These are phyloP conservation scores for Cassiopea andromeda DNA, from an alignment of 30 jellyfish, hydroid and myxozoan species.

Conservation along the genomic window DNA sequence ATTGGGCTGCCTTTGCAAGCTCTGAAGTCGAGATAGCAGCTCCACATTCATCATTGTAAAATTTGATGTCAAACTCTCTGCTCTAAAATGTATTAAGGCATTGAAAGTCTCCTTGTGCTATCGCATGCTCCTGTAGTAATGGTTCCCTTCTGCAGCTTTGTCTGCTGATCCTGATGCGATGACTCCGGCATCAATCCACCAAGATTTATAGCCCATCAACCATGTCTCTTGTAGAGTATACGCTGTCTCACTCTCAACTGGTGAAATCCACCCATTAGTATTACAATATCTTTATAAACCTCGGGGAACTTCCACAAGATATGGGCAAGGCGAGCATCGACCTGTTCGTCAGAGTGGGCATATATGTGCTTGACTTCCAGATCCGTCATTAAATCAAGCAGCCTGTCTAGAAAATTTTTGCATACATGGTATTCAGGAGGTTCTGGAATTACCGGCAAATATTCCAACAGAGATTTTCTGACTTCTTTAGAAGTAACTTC, in stretches of 20 bases:
- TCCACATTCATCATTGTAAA: too few species aligned
- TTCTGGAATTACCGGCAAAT: constrained; percentile 53
- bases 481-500: constrained; percentile 18
- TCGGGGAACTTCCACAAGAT: constrained; percentile 53
- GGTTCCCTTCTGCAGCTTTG: constrained; percentile 56
- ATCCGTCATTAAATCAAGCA: constrained; percentile 36
- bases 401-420: constrained; percentile 17
- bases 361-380: constrained; percentile 47
- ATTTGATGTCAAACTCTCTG: too few species aligned
- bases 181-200: too few species aligned
- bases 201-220: too few species aligned
- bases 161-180: constrained; percentile 72
- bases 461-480: constrained; percentile 47
- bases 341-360: constrained; percentile 70
- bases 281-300: constrained; percentile 8
- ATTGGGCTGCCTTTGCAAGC: too few species aligned
- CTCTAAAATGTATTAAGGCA: too few species aligned
- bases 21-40: too few species aligned
- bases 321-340: constrained; percentile 60
- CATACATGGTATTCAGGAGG: constrained; percentile 57
- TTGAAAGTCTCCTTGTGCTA: too few species aligned
- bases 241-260: constrained; percentile 62
- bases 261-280: constrained; percentile 72
- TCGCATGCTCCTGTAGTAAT: too few species aligned
- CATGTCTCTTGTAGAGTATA: too few species aligned